Base-by-base conservation (phyloP, 2,113 vertebrate genomes). In the Rissa tridactyla region DNA sequence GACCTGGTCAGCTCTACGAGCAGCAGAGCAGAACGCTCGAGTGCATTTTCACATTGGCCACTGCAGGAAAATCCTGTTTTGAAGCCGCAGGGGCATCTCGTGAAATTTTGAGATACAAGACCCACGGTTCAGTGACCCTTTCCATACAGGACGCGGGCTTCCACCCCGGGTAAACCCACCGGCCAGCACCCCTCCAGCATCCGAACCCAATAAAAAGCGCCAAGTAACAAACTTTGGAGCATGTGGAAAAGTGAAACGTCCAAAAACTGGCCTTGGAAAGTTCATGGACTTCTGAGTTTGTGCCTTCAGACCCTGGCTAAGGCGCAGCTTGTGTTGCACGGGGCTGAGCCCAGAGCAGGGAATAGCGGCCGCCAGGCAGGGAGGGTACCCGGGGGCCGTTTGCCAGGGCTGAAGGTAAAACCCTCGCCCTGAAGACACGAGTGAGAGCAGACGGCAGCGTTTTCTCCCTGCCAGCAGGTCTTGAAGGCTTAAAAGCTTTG, bases 241-340 rank as follows among this genome's bases (percentile, higher is more conserved):
- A 30, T 4, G 1, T 4, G 14, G n/a, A 54, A 78, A 60, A 76
- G 32, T 3, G 16, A 76, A 91, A 77, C 7, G 55, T 10, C 25
- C 9, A 6, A 16, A 83, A 81, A 51, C 3, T 1, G 5, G 34
- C 65, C 52, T 44, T 21, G 21, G 44, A 25, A 49, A 65, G 3
- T 6, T 40, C 22, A 2, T 5, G 32, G 52, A 12, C 25, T 54
- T 70, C 13, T 20, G 66, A 42, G 47, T 71, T 84, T 62, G 76
- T 51, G 21, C 19, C 34, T 4, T 11, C 30, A 66, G 65, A 11
- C 4, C 9, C 57, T 11, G 30, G 14, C 8, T 38, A 6, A 51
- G 1, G 32, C 2, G 34, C 22, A 32, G 10, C 4, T 13, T 2
- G 26, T 11, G 42, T 12, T 5, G 14, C 6, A 1, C 0, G 13